Base-by-base conservation (phyloP, 2,888 invertebrate genomes). In the Athalia rosae region DNA sequence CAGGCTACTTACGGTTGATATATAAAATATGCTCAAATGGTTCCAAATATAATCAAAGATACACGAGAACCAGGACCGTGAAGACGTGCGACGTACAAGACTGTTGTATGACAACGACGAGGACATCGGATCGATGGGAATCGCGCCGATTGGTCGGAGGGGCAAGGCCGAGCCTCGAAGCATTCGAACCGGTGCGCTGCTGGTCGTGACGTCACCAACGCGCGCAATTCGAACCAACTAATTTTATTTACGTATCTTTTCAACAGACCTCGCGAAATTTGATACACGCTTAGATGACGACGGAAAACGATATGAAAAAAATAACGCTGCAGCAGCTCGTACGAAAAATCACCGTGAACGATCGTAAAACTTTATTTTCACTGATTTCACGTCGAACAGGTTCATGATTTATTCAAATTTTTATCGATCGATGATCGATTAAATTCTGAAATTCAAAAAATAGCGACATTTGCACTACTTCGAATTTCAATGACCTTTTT, bases 31-130 rank as follows among this genome's bases (percentile, higher is more conserved):
- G 88, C 87, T 89, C 85, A 90, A 88, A 88, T 89, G 89, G 83
- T 87, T 87, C 90, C 90, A 89, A 89, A 90, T 86, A 87, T 88
- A 90, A 87, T 88, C 87, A 86, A 90, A 87, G 85, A 90, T 82
- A 79, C 87, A 87, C 82, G 89, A 88, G 84, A 90, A 87, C 89
- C 89, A 90, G 84, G 90, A 89, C 79, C 89, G 88, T 84, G 88
- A 86, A 76, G 89, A 86, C 83, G 89, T 83, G 87, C 83, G 87
- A 77, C 84, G 88, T 86, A 89, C 82, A 85, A 89, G 84, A 87
- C 84, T 86, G 85, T 87, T 89, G 86, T 89, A 85, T 81, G 88
- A 87, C 85, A 90, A 88, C 87, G 88, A 86, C 85, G 89, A 87
- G 85, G 89, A 89, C 90, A 89, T 90, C 88, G 84, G 88, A 87